These are phyloP conservation scores for Drosophila tropicalis DNA, from an alignment of 1,140 invertebrate genomes.

Conservation along the genomic window DNA sequence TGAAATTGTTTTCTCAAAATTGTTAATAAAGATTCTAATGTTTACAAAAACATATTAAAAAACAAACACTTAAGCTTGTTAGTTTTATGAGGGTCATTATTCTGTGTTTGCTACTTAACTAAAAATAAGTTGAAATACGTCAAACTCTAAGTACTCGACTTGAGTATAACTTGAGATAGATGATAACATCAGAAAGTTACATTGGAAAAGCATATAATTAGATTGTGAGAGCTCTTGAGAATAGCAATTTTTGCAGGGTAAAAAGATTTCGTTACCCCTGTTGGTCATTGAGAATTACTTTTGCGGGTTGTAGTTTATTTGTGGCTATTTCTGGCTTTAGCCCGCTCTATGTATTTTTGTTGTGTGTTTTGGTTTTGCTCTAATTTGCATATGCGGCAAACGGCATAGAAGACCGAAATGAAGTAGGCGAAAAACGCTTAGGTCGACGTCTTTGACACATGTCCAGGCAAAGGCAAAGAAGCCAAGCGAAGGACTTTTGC, in stretches of 20 bases:
- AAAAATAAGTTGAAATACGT: too few relatives aligned
- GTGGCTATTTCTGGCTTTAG: conserved; percentile 56
- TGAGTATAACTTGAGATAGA: too few relatives aligned
- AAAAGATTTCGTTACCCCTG: conserved; percentile 28
- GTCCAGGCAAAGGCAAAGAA: conserved; percentile 49
- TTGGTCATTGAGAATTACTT: conserved; percentile 10
- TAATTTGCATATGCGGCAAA: conserved; percentile 62
- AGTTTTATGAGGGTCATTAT: too few relatives aligned
- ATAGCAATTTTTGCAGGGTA: conserved; percentile 29
- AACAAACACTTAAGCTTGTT: too few relatives aligned
- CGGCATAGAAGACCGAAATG: conserved; percentile 13
- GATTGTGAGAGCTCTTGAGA: neutral
- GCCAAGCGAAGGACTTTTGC: conserved; percentile 35
- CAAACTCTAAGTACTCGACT: too few relatives aligned
- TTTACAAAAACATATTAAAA: too few relatives aligned
- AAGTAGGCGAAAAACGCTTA: conserved; percentile 30
- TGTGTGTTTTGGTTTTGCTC: neutral
- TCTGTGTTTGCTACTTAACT: too few relatives aligned
- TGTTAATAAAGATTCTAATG: too few relatives aligned
- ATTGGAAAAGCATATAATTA: neutral
- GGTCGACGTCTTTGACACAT: conserved; percentile 73
- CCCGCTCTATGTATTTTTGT: neutral
- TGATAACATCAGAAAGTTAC: too few relatives aligned
- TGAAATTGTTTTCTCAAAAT: too few relatives aligned
- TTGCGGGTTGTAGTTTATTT: conserved; percentile 27